These are phyloP conservation scores for Eubasilissa regina DNA, from an alignment of 1,140 invertebrate species.

Conservation along the genomic window DNA sequence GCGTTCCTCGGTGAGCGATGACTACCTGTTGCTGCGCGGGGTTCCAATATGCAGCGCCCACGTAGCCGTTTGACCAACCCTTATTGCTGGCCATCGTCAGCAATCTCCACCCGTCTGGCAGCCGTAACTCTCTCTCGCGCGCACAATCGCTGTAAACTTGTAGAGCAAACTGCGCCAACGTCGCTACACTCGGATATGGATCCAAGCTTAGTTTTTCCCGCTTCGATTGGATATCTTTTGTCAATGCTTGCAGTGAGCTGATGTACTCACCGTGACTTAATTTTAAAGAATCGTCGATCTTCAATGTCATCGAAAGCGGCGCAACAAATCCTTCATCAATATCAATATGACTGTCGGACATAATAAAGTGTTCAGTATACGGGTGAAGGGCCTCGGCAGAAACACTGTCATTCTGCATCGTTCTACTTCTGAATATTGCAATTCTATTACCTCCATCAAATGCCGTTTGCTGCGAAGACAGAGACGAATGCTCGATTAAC, in stretches of 20 bases:
- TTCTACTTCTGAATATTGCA: too few species aligned
- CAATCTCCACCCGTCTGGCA: slow-evolving; percentile 1
- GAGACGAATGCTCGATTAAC: neutral
- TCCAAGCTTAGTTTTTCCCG: neutral
- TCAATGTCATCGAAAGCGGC: neutral
- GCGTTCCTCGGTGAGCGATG: neutral
- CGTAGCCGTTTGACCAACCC: neutral
- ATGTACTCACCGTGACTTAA: neutral
- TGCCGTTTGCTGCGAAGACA: neutral
- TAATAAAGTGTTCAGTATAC: neutral
- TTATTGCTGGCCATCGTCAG: neutral
- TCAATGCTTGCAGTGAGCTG: neutral
- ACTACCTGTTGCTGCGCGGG: neutral
- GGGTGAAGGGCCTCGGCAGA: neutral
- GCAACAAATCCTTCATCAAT: neutral
- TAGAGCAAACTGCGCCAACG: neutral
- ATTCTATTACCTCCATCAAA: too few species aligned
- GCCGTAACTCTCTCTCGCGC: neutral
- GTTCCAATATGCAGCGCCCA: slow-evolving; percentile 17
- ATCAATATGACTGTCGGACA: too few species aligned
- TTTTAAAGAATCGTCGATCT: neutral
- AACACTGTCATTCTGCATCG: too few species aligned
- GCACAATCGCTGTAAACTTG: neutral
- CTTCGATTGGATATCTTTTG: neutral
- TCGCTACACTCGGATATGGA: neutral